phyloP scores from a whole-genome alignment of 2,797 vertebrate genomes.

The Phoeniculus purpureus region DNA sequence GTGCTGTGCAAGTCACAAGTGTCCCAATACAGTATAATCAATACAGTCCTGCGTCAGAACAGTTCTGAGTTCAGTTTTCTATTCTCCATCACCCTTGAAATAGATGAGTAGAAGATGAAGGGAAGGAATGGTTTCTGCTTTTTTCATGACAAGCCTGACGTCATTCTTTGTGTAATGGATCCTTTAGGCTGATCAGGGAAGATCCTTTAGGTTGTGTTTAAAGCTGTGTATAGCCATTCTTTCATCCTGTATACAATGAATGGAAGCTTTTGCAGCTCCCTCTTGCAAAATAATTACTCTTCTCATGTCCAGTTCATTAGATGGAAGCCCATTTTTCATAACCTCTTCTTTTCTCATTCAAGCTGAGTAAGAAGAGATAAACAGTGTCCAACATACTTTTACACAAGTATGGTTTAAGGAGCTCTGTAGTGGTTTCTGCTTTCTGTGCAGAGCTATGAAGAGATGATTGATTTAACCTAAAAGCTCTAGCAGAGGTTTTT shows the following conservation, averaged over 20 bases:
- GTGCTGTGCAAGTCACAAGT: neutral
- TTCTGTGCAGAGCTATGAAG: neutral
- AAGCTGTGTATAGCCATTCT: neutral
- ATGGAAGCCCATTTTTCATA: neutral
- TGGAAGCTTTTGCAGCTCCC: neutral
- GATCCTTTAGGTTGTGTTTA: neutral
- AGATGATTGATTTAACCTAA: neutral
- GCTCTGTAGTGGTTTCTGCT: neutral
- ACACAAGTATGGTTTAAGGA: neutral
- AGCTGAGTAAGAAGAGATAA: neutral
- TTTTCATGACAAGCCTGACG: neutral
- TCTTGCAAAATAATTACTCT: neutral
- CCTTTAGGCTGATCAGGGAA: neutral
- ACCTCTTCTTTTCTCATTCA: neutral
- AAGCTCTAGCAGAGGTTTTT: neutral
- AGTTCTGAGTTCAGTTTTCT: neutral
- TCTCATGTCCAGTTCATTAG: neutral
- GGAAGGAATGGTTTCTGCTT: neutral
- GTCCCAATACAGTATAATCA: neutral
- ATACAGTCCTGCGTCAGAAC: neutral
- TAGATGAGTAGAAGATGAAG: neutral
- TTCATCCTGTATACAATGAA: neutral
- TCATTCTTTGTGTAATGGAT: neutral
- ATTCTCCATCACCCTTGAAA: neutral
- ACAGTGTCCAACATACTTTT: neutral